Evolutionary conservation across 2,888 invertebrate species (phyloP).

Genomic region (Cataglyphis rosenhaueri): DNA sequence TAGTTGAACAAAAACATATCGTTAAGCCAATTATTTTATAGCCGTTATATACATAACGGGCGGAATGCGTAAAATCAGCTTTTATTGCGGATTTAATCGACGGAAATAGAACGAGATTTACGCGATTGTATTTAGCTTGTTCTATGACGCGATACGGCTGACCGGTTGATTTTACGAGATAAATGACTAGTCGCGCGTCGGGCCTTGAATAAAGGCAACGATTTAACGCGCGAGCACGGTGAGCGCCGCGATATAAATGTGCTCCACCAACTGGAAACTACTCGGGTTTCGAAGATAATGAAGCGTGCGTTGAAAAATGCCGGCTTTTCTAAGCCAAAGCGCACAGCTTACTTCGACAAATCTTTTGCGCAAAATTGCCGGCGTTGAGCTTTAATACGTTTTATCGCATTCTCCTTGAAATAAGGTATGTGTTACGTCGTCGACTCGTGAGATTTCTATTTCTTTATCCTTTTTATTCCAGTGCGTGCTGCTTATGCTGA

Average conservation of each 20-base stretch:
- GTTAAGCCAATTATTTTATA: constrained; percentile 53
- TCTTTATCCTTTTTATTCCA: background rate
- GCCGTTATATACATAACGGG: constrained; percentile 30
- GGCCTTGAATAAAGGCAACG: constrained; percentile 76
- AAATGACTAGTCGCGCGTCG: constrained; percentile 73
- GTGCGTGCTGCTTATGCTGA: background rate
- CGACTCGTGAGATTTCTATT: constrained; percentile 28
- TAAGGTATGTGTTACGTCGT: constrained; percentile 18
- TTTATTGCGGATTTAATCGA: constrained; percentile 59
- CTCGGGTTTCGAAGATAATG: constrained; percentile 77
- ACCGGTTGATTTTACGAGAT: constrained; percentile 72
- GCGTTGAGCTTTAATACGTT: constrained; percentile 48
- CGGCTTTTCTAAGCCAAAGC: constrained; percentile 67
- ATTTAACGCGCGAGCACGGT: constrained; percentile 74
- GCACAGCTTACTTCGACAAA: constrained; percentile 55
- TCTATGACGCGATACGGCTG: constrained; percentile 43
- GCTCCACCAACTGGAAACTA: constrained; percentile 63
- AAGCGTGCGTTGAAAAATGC: constrained; percentile 76
- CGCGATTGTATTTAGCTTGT: constrained; percentile 55
- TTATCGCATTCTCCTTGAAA: constrained; percentile 36
- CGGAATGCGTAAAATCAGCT: constrained; percentile 13
- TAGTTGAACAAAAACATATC: constrained; percentile 35
- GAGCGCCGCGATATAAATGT: constrained; percentile 74
- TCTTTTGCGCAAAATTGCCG: constrained; percentile 60
- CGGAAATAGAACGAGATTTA: constrained; percentile 63